These are phyloP conservation scores for Prochilodus magdalenae DNA, from an alignment of 2,113 vertebrate genomes.

Conservation along the genomic window DNA sequence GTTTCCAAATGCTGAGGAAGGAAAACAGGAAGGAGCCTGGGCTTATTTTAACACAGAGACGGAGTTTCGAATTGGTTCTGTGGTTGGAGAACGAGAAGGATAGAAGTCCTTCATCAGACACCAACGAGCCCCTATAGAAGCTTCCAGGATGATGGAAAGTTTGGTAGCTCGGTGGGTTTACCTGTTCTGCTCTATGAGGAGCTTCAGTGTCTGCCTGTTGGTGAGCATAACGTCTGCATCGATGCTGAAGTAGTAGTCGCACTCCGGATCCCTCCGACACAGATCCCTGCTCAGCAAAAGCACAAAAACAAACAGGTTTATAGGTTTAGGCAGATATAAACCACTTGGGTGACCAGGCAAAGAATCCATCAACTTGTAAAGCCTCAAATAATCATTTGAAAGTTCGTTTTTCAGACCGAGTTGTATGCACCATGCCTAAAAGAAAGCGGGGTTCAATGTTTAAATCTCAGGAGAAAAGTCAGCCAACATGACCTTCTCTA, in stretches of 20 bases:
- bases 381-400: too few relatives aligned
- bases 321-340: background rate
- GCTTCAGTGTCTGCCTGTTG: slow-evolving; percentile 88
- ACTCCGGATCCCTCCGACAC: slow-evolving; percentile 87
- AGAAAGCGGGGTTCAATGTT: too few relatives aligned
- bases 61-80: slow-evolving; percentile 56
- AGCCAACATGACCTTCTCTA: too few relatives aligned
- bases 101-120: slow-evolving; percentile 47
- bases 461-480: too few relatives aligned
- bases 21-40: slow-evolving; percentile 68
- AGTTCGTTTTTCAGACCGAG: too few relatives aligned
- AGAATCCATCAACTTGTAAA: too few relatives aligned
- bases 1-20: slow-evolving; percentile 62
- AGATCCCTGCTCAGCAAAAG: slow-evolving; percentile 79
- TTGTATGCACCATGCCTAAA: too few relatives aligned
- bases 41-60: slow-evolving; percentile 67
- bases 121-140: slow-evolving; percentile 23
- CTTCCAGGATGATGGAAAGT: slow-evolving; percentile 3
- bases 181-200: slow-evolving; percentile 98
- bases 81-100: slow-evolving; percentile 61
- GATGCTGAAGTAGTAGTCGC: slow-evolving; percentile 92
- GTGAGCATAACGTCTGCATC: slow-evolving; percentile 94
- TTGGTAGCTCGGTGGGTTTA: slow-evolving; percentile 60
- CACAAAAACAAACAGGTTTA: background rate
- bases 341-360: too few relatives aligned